A percentile compares a stretch with the other conserved stretches of the same genome.
Conservation (phyloP, 2,888 invertebrate genomes). For the Metalampra italica region DNA sequence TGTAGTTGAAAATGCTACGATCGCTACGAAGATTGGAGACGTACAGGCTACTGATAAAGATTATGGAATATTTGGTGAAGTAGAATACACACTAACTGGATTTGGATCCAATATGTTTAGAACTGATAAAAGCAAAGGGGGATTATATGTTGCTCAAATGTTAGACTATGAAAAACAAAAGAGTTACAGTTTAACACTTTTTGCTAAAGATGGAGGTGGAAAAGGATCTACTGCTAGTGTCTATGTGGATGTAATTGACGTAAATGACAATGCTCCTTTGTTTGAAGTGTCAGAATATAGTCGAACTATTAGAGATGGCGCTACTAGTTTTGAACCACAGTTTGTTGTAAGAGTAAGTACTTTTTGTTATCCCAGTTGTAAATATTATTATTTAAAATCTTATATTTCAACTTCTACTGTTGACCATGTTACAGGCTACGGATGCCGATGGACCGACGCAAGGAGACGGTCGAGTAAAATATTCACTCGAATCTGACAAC, state of each 20-base stretch:
- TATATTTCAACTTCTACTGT: not conserved
- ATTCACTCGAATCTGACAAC: constrained; percentile 83
- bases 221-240: constrained; percentile 84
- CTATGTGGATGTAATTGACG: constrained; percentile 84
- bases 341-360: constrained; percentile 82
- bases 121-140: constrained; percentile 82
- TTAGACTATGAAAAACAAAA: constrained; percentile 90
- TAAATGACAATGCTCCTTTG: constrained; percentile 87
- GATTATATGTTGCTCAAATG: constrained; percentile 80
- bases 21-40: constrained; percentile 81
- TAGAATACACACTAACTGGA: constrained; percentile 86
- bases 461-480: constrained; percentile 83
- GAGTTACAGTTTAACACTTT: constrained; percentile 87
- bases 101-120: constrained; percentile 88
- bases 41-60: constrained; percentile 85
- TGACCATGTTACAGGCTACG: constrained; percentile 74
- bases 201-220: constrained; percentile 90
- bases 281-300: constrained; percentile 85
- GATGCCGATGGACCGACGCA: constrained; percentile 86
- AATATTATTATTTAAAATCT: not conserved
- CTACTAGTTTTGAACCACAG: constrained; percentile 87
- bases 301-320: constrained; percentile 87
- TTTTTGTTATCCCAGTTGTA: constrained; percentile 6
- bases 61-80: constrained; percentile 83
- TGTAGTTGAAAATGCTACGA: constrained; percentile 81